Evolutionary conservation across 1,140 invertebrate species (phyloP), one percentile per base, ranked within the genome.

Genomic region (Phocides pigmalion): DNA sequence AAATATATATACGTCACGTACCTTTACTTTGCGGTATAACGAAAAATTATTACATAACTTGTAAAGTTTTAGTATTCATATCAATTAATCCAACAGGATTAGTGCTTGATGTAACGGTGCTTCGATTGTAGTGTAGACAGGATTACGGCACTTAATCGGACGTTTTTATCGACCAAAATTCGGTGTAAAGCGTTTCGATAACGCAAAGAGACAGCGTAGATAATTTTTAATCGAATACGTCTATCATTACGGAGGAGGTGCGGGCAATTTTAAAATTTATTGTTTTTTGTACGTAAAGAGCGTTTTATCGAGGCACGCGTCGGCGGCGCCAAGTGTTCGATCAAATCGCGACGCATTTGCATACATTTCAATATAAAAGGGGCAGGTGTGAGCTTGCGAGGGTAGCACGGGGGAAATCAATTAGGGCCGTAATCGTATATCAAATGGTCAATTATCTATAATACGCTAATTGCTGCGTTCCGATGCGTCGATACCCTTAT

Each of bases 361-460:
- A 62, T 50, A 50, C 37, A 62, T 50, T 62, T 15, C 19, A 62
- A 46, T 32, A 47, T 61, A n/a, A 58, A 42, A 58, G 25, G 16
- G 49, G 25, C 62, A 63, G 62, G 62, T 53, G 62, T 14, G 62
- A 14, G 25, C 11, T 20, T 20, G 11, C 25, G 17, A 15, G 46
- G 15, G 41, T 4, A 39, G 9, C 63, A n/a, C 16, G 44, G 32
- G 63, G 35, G 14, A 47, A 39, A 64, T 41, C 63, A 64, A 64
- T 64, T 64, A 64, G 63, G 32, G 44, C 2, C 32, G 17, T 64
- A 50, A 62, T 64, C 63, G 44, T 49, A 64, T 49, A 64, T 64
- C 63, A 64, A 64, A 64, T 15, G 28, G 12, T 12, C 51, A 56
- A 56, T 56, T 56, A 56, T 12, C 12, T 12, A 19, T 56, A 56